Percentiles rank a stretch among this genome's conserved stretches.
phyloP scores from a whole-genome alignment of 2,888 invertebrate genomes.

The Pteria penguin region DNA sequence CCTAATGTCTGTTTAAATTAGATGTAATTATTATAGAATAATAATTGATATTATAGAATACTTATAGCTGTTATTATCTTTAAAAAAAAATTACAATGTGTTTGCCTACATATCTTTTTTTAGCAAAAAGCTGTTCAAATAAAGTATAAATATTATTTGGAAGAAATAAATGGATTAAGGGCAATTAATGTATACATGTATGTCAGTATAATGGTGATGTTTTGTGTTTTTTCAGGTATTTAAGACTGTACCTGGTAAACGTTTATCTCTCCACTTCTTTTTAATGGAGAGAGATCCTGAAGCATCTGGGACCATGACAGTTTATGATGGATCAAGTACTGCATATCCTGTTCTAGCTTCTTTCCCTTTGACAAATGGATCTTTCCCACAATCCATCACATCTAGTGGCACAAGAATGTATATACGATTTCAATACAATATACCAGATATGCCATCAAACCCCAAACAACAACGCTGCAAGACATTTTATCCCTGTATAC shows the following conservation, averaged over 20 bases:
- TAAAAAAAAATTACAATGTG: too few relatives aligned
- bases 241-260: slow-evolving; percentile 81
- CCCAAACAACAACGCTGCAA: slow-evolving; percentile 56
- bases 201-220: too few relatives aligned
- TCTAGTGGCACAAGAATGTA: slow-evolving; percentile 90
- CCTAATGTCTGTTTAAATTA: too few relatives aligned
- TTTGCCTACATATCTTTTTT: too few relatives aligned
- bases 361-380: slow-evolving; percentile 89
- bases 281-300: slow-evolving; percentile 85
- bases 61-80: too few relatives aligned
- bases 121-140: too few relatives aligned
- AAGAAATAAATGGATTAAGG: too few relatives aligned
- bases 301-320: slow-evolving; percentile 83
- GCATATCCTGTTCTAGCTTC: slow-evolving; percentile 85
- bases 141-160: too few relatives aligned
- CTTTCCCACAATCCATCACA: slow-evolving; percentile 88
- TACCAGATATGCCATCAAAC: slow-evolving; percentile 52
- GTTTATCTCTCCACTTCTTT: slow-evolving; percentile 91
- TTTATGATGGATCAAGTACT: slow-evolving; percentile 65
- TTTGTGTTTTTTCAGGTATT: slow-evolving; percentile 65
- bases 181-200: too few relatives aligned
- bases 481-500: slow-evolving; percentile 62
- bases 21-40: too few relatives aligned
- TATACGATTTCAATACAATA: slow-evolving; percentile 85
- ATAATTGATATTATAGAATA: too few relatives aligned